Base-by-base conservation (phyloP, 2,888 invertebrate species). In the Amorpha juglandis region DNA sequence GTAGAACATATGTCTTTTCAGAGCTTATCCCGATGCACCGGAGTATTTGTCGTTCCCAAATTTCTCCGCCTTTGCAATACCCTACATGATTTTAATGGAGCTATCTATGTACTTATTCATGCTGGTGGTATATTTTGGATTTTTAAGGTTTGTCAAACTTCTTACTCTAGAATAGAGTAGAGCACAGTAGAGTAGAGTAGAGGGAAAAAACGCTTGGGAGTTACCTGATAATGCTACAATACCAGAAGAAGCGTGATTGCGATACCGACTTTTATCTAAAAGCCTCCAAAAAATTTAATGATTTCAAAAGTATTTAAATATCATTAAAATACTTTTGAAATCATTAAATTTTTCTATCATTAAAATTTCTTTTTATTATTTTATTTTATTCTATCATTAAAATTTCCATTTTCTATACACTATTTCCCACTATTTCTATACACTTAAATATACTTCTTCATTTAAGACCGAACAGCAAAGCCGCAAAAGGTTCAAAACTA, bases 21-120 rank as follows among this genome's bases (percentile, higher is more conserved):
- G 95, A 14, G 88, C 94, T 1, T 96, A 95, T 78, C 94, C 94
- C 0, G 76, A 80, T 0, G 87, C 92, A 2, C 87, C 94, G 0
- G 96, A 86, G 67, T 75, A 78, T 64, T 69, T 83, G 8, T 80
- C 84, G 0, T 86, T 86, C 65, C 79, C 79, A 0, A 67, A 69
- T 16, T 86, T 78, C 71, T 81, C 83, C 19, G 78, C 75, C 0
- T 86, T 82, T 65, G 64, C 79, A 33, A 38, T 83, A 11, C 83
- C 85, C 0, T 72, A 69, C 12, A 83, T 83, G 83, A 53, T 87
- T 33, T 0, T 74, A 0, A 55, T 82, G 65, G 80, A 82, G 69
- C 0, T 62, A 0, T 47, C 45, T 0, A 71, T 73, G 63, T 79
- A 81, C 45, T 3, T 84, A 0, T 79, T 71, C 47, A 62, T 86